Evolutionary conservation across 1,140 invertebrate genomes (phyloP), one percentile per base, ranked within the genome.

Genomic region (Ceratoteleas bidentatus): DNA sequence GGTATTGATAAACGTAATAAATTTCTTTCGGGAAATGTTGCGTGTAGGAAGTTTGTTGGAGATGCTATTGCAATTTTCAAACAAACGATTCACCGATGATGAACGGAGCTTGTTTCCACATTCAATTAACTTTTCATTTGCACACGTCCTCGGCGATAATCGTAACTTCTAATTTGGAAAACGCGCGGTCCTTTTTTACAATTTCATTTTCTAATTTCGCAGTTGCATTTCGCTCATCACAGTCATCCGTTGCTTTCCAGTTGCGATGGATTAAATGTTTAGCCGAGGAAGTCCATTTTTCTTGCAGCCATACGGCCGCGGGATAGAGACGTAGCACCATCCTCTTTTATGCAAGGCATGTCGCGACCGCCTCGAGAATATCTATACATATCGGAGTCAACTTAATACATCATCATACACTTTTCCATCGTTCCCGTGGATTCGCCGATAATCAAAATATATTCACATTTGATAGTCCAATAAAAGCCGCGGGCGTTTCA

Each of bases 401-500:
- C 74, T 77, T 77, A 69, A 77, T 77, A 69, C 58, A 77, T 77
- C 74, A 77, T 77, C 74, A 57, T 77, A 77, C 53, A 62, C 52
- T 64, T 70, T 24, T 64, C 58, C 54, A 57, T 50, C 65, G 40
- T 14, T 69, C 49, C 57, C 40, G 52, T 36, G 43, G 74, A 77
- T 77, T 77, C 52, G 15, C 49, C 57, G 74, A 77, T 77, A 69
- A 77, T 77, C 74, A 77, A 77, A 77, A 77, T 70, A 70, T 77
- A 77, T 77, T 77, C 58, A 64, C 62, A 77, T 69, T 77, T 77
- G 65, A 77, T 77, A 70, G 65, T 69, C 45, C 65, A 77, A 77
- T 76, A 69, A 77, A 77, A 77, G 40, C 47, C 8, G 15, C n/a
- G 52, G 7, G 40, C 24, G 24, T 69, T 69, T 34, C 45, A 77